Evolutionary conservation across 2,113 vertebrate genomes (phyloP).

Genomic region (Petroica traversi): DNA sequence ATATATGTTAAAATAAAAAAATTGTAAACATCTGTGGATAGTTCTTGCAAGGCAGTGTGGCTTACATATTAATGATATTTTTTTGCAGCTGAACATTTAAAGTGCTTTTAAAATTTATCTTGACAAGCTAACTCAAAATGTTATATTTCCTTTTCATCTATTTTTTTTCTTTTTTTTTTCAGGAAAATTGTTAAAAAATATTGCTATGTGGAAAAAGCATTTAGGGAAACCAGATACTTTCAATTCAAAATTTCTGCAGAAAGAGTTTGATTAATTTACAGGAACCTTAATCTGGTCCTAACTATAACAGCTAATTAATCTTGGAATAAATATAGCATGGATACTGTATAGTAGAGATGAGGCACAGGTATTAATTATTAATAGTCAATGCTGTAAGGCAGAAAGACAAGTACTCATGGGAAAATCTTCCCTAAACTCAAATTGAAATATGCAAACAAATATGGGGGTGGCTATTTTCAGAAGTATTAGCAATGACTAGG

Average conservation of each 20-base stretch:
- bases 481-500: not conserved
- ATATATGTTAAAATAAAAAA: not conserved
- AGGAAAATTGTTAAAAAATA: not conserved
- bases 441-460: conserved; percentile 31
- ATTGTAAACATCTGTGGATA: not conserved
- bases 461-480: not conserved
- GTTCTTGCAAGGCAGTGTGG: not conserved
- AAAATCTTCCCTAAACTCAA: not conserved
- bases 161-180: not conserved
- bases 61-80: not conserved
- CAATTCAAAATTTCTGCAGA: not conserved
- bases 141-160: not conserved
- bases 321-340: conserved; percentile 21
- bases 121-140: not conserved
- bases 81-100: not conserved
- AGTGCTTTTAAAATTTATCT: not conserved
- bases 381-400: not conserved
- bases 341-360: not conserved
- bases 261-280: not conserved
- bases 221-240: not conserved
- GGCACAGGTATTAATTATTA: conserved; percentile 47
- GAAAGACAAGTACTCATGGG: conserved; percentile 28
- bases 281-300: not conserved
- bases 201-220: not conserved
- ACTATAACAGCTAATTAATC: conserved; percentile 25